phyloP scores from a whole-genome alignment of 2,113 vertebrate genomes.

The Gavia stellata region DNA sequence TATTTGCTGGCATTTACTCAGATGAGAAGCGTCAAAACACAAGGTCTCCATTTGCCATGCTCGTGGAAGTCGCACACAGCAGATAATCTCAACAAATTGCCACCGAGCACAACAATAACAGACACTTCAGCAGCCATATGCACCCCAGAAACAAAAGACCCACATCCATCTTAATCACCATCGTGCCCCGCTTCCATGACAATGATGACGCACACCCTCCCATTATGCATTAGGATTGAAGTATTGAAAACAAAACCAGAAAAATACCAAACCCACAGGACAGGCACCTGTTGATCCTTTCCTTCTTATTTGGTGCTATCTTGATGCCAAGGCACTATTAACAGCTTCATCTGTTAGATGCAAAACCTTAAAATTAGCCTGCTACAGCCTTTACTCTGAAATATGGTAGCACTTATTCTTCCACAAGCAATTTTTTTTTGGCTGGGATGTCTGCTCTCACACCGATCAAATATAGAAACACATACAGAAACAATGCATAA shows the following conservation, averaged over 20 bases:
- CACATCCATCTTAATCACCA: neutral
- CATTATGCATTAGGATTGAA: neutral
- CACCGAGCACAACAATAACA: neutral
- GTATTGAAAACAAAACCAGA: neutral
- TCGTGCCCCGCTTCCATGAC: neutral
- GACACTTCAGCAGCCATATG: neutral
- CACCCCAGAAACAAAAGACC: neutral
- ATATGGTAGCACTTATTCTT: neutral
- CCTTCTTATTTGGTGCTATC: neutral
- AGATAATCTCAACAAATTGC: neutral
- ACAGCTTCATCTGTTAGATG: neutral
- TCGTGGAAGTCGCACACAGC: neutral
- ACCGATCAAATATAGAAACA: neutral
- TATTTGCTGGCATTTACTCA: neutral
- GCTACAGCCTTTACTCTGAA: neutral
- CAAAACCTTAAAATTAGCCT: neutral
- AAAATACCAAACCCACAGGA: neutral
- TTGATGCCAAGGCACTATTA: neutral
- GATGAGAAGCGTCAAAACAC: neutral
- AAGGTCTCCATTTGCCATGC: rapidly evolving
- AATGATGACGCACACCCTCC: neutral
- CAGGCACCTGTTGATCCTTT: neutral
- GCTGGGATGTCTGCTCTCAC: neutral
- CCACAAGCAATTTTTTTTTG: neutral
- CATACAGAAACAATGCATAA: neutral